Conservation (phyloP, 2,888 invertebrate genomes). For the Homarus gammarus region DNA sequence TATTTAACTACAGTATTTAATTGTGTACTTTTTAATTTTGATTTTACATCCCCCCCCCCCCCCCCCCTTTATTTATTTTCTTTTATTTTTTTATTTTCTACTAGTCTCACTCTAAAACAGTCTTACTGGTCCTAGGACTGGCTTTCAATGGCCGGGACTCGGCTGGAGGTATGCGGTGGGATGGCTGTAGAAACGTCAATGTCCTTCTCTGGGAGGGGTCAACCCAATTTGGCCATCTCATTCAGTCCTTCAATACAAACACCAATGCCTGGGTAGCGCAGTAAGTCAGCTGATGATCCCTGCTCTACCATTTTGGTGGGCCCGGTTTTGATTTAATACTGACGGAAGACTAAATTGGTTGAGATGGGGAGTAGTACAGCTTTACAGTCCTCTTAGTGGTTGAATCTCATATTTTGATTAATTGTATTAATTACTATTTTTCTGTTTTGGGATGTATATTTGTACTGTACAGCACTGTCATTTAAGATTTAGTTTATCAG, state of each 20-base stretch:
- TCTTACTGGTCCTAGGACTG: slow-evolving; percentile 84
- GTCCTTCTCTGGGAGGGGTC: slow-evolving; percentile 89
- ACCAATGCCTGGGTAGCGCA: slow-evolving; percentile 97
- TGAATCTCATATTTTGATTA: neutral
- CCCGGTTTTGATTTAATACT: neutral
- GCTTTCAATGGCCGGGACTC: slow-evolving; percentile 87
- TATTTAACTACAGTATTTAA: too few species aligned
- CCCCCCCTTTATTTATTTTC: neutral
- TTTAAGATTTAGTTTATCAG: too few species aligned
- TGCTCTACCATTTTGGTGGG: slow-evolving; percentile 11
- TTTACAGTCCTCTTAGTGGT: neutral
- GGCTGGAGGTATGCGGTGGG: slow-evolving; percentile 86
- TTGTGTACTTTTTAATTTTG: too few species aligned
- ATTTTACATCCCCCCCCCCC: too few species aligned
- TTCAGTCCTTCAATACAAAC: slow-evolving; percentile 95
- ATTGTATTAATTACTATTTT: too few species aligned
- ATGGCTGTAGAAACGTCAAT: slow-evolving; percentile 93
- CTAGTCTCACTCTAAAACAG: slow-evolving; percentile 41
- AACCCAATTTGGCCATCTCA: slow-evolving; percentile 91
- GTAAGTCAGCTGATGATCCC: slow-evolving; percentile 79
- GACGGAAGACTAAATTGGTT: neutral
- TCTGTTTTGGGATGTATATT: too few species aligned
- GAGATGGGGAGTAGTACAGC: neutral
- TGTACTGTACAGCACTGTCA: too few species aligned
- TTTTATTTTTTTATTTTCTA: neutral